Percentiles rank a stretch among this genome's conserved stretches.
These are phyloP conservation scores for Magallana angulata DNA, from an alignment of 1,140 invertebrate species.

Conservation along the genomic window DNA sequence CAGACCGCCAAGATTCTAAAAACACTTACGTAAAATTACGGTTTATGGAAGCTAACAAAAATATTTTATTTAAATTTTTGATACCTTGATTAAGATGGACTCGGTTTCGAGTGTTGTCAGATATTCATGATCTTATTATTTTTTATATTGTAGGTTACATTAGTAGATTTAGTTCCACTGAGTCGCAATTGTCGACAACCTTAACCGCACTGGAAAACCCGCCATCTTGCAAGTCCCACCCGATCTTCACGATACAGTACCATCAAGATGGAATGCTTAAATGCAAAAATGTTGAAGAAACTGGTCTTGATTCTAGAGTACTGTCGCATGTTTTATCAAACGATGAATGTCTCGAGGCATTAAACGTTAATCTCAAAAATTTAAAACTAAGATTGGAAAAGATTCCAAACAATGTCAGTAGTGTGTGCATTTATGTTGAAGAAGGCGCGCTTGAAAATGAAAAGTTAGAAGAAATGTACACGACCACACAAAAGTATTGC, in stretches of 20 bases:
- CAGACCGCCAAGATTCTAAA: no score
- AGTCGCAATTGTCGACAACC: no score
- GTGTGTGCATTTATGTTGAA: not conserved
- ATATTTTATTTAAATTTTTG: no score
- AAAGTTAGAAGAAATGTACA: not conserved
- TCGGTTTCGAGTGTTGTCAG: no score
- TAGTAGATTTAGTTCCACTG: not conserved
- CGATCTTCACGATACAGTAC: not conserved
- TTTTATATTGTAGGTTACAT: not conserved
- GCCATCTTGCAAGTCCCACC: not conserved
- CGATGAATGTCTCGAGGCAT: not conserved
- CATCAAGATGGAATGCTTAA: not conserved
- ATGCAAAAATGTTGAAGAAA: not conserved
- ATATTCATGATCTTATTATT: no score
- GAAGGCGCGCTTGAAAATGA: not conserved
- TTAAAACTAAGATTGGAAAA: not conserved
- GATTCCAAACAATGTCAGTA: not conserved
- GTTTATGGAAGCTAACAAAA: no score
- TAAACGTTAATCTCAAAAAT: not conserved
- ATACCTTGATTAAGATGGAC: no score
- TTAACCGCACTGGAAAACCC: not conserved
- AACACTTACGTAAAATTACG: no score
- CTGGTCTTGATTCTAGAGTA: not conserved
- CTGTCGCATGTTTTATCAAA: not conserved
- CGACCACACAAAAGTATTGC: not conserved